These are phyloP conservation scores for Xiphophorus hellerii DNA, from an alignment of 2,113 vertebrate genomes.

Conservation along the genomic window DNA sequence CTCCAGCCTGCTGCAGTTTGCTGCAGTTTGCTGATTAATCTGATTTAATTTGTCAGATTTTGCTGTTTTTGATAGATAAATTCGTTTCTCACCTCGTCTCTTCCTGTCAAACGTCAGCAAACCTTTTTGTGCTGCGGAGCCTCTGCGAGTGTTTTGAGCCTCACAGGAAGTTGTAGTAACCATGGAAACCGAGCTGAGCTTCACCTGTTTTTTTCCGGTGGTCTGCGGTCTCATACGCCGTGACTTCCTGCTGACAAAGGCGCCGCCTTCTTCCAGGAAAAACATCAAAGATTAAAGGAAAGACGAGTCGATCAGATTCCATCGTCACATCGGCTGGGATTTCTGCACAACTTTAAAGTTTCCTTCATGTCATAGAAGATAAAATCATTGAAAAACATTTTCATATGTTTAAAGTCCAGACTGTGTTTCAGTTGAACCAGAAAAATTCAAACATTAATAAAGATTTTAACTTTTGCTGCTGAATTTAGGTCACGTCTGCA, in stretches of 20 bases:
- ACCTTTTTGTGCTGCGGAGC: neutral
- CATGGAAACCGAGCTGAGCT: constrained; percentile 11
- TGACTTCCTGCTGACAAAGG: constrained; percentile 22
- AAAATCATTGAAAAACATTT: neutral
- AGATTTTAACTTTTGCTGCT: neutral
- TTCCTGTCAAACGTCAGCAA: constrained; percentile 10
- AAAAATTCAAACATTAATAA: neutral
- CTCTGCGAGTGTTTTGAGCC: constrained; percentile 15
- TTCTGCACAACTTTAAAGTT: neutral
- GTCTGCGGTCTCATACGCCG: constrained; percentile 21
- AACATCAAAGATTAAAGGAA: neutral
- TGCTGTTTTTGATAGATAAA: neutral
- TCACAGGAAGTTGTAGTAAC: constrained; percentile 48
- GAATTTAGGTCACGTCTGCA: neutral
- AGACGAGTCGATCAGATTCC: neutral
- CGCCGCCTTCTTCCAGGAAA: constrained; percentile 43
- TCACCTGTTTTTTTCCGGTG: constrained; percentile 37
- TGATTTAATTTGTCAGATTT: neutral
- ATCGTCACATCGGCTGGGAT: neutral
- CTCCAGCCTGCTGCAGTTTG: too few relatives aligned
- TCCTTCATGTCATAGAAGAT: constrained; percentile 1
- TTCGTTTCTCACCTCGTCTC: neutral
- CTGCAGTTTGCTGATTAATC: too few relatives aligned
- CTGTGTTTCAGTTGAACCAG: neutral
- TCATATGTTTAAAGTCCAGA: neutral